phyloP scores from a whole-genome alignment of 2,797 vertebrate genomes.

The Xyrichtys novacula region DNA sequence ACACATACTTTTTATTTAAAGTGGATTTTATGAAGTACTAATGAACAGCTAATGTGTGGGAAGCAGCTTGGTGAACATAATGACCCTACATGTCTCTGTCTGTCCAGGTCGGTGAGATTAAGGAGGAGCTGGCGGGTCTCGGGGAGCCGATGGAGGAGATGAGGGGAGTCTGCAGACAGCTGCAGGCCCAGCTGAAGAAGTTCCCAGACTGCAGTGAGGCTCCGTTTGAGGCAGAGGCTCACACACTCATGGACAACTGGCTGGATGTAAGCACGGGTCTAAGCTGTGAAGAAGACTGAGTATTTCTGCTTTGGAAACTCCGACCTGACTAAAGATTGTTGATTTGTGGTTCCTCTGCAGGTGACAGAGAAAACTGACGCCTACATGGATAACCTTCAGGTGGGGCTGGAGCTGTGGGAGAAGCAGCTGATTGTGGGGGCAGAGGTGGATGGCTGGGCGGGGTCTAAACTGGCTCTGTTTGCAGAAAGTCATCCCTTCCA shows the following conservation, averaged over 20 bases:
- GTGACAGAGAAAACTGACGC: slow-evolving; percentile 93
- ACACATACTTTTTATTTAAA: too few species aligned
- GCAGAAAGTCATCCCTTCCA: slow-evolving; percentile 84
- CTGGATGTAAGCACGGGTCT: slow-evolving; percentile 88
- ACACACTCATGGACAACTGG: slow-evolving; percentile 93
- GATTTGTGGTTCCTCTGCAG: slow-evolving; percentile 68
- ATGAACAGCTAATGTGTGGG: too few species aligned
- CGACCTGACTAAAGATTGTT: not conserved
- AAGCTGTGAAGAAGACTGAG: not conserved
- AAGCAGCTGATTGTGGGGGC: slow-evolving; percentile 89
- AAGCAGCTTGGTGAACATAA: not conserved
- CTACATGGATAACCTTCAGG: slow-evolving; percentile 89
- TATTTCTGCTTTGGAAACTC: not conserved
- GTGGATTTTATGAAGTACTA: too few species aligned
- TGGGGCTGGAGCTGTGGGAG: slow-evolving; percentile 93
- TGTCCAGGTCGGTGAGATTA: slow-evolving; percentile 87
- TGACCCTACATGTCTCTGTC: not conserved
- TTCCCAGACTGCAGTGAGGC: slow-evolving; percentile 90
- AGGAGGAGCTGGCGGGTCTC: slow-evolving; percentile 88
- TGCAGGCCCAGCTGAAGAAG: slow-evolving; percentile 93
- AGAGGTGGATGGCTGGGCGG: slow-evolving; percentile 87
- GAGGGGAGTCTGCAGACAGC: slow-evolving; percentile 89
- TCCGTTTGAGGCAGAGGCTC: slow-evolving; percentile 91
- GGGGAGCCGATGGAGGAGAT: slow-evolving; percentile 89
- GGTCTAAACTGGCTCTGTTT: slow-evolving; percentile 79